These are phyloP conservation scores for Schizopygopsis malacanthus DNA, from an alignment of 2,797 vertebrate genomes.

Conservation along the genomic window DNA sequence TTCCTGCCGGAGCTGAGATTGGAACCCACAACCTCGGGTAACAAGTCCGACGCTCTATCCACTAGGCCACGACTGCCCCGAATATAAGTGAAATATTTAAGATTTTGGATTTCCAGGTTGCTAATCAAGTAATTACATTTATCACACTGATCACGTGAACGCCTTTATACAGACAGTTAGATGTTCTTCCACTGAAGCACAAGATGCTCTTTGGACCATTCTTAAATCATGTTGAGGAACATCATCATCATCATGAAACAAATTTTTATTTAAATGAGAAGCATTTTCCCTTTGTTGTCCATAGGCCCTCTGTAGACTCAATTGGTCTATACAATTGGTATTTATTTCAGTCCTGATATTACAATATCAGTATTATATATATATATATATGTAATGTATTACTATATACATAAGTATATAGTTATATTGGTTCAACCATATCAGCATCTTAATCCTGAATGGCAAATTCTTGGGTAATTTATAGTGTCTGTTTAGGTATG, in stretches of 20 bases:
- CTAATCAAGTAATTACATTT: neutral
- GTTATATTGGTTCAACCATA: neutral
- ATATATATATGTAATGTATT: no score
- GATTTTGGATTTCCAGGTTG: neutral
- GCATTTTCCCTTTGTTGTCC: neutral
- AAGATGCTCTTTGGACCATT: constrained; percentile 7
- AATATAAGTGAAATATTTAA: neutral
- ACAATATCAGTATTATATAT: neutral
- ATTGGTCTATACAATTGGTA: constrained; percentile 6
- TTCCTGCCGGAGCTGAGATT: no score
- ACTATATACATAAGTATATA: neutral
- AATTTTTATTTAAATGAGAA: neutral
- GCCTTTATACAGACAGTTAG: neutral
- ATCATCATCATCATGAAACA: neutral
- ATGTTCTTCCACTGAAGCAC: constrained; percentile 25
- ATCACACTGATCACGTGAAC: neutral
- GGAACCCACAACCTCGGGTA: no score
- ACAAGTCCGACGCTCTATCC: no score
- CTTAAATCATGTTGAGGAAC: constrained; percentile 5
- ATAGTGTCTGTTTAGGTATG: neutral
- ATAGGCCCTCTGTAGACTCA: neutral
- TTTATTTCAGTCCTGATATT: neutral
- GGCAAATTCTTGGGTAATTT: neutral
- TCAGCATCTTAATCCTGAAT: neutral
- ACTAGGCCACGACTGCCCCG: no score